These are phyloP conservation scores for Leptopilina syphax DNA, from an alignment of 2,888 invertebrate genomes.

Conservation along the genomic window DNA sequence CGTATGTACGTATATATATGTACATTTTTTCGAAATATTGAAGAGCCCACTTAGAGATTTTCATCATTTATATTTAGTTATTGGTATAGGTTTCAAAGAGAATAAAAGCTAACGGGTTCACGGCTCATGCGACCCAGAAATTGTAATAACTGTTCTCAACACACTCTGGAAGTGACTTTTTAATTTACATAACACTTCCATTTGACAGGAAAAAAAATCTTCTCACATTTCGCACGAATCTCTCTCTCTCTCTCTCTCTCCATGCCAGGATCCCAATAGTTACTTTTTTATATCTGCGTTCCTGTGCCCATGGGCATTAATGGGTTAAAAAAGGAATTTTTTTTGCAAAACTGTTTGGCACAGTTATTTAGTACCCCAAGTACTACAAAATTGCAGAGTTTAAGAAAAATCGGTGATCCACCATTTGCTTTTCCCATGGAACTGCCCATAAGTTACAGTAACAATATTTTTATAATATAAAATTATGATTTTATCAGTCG, in stretches of 20 bases:
- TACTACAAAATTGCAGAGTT: no score
- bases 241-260: neutral
- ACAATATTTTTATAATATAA: no score
- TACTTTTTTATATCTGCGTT: neutral
- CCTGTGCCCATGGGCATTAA: no score
- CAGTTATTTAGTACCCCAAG: no score
- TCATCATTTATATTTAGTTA: neutral
- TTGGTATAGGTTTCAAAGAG: constrained; percentile 24
- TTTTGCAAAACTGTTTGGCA: no score
- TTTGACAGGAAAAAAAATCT: neutral
- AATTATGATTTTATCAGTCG: no score
- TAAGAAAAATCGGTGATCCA: no score
- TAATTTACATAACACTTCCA: constrained; percentile 29
- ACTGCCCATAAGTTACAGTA: no score
- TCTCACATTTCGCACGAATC: neutral
- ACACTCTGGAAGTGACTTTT: constrained; percentile 17
- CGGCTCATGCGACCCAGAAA: constrained; percentile 37
- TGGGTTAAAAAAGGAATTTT: no score
- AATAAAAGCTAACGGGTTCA: constrained; percentile 50
- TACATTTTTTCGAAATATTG: constrained; percentile 23
- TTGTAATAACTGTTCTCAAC: constrained; percentile 39
- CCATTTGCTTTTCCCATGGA: no score
- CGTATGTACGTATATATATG: neutral
- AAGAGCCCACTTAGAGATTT: constrained; percentile 34
- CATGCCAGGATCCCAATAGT: no score